Conservation (phyloP, 2,888 invertebrate species). For the Brachynemurus nebulosus region DNA sequence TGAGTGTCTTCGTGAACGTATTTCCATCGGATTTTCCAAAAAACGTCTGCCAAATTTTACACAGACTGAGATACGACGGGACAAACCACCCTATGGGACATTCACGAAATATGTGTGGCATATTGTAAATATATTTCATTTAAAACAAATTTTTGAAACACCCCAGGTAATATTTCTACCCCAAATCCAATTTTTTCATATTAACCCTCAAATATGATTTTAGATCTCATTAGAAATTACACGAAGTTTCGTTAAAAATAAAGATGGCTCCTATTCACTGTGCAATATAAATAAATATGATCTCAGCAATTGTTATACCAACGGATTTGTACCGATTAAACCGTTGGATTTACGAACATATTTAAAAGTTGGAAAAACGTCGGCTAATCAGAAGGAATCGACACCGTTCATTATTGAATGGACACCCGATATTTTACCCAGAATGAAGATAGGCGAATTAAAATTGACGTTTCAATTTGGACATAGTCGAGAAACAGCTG, state of each 20-base stretch:
- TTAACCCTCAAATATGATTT: slow-evolving; percentile 15
- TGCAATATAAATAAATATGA: slow-evolving; percentile 18
- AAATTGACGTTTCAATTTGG: slow-evolving; percentile 58
- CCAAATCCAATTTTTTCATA: background rate
- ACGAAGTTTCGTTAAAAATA: slow-evolving; percentile 46
- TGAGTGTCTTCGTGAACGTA: slow-evolving; percentile 54
- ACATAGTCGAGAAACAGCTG: slow-evolving; percentile 28
- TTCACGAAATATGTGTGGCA: slow-evolving; percentile 59
- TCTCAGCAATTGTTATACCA: slow-evolving; percentile 25
- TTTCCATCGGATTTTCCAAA: slow-evolving; percentile 46
- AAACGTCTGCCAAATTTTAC: slow-evolving; percentile 51
- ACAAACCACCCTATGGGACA: slow-evolving; percentile 47
- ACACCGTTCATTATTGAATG: slow-evolving; percentile 60
- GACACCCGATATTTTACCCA: slow-evolving; percentile 57
- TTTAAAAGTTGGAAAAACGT: slow-evolving; percentile 44
- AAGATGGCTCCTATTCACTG: slow-evolving; percentile 41
- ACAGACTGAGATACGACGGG: slow-evolving; percentile 40
- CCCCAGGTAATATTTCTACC: slow-evolving; percentile 35
- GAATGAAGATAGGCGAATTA: slow-evolving; percentile 56
- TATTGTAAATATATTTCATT: slow-evolving; percentile 52
- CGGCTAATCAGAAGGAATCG: slow-evolving; percentile 32
- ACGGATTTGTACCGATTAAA: slow-evolving; percentile 33
- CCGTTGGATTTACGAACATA: slow-evolving; percentile 47
- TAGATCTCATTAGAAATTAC: slow-evolving; percentile 48
- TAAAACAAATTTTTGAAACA: slow-evolving; percentile 61